Evolutionary conservation across 2,113 vertebrate species (phyloP), one percentile per base, ranked within the genome.

Genomic region (Bombycilla garrulus): DNA sequence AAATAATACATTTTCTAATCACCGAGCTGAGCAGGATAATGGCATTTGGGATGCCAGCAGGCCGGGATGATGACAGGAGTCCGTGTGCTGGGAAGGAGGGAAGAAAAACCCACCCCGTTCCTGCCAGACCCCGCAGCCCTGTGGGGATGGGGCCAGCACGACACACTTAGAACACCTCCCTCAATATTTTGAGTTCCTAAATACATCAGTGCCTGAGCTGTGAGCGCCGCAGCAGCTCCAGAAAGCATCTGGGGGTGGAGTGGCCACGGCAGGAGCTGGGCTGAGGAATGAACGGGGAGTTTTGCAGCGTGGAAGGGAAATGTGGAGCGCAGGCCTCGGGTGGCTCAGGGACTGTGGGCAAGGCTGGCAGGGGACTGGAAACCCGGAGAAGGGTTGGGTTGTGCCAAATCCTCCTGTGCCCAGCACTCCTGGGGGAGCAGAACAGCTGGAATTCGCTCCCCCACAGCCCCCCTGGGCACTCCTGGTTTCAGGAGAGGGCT

Each of bases 1-100:
- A 95, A 93, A 93, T 15, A 95, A 47, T 81, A 56, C 96, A 66
- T 89, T 95, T 96, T 61, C 65, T 80, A 74, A 94, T 84, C 91
- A 57, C 51, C 57, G 0, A 3, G 70, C 91, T 4, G 15, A 93
- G 81, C 71, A 36, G 81, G 62, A 69, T 86, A 66, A 79, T 18
- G 11, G 31, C 70, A 6, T 86, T 31, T 80, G 78, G 81, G 82
- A 24, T 86, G 78, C 38, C 78, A 90, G 45, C 72, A 93, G 76
- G 48, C 88, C 64, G 81, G 76, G 42, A 44, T 82, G 83, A 18
- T 26, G 66, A 35, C 72, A 62, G 50, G 12, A 65, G 33, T 3
- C 54, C 5, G 1, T 2, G 11, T 80, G 66, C 48, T 70, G 74
- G 0, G 1, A 26, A 56, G 53, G 31, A 42, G 38, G 22, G 20